Evolutionary conservation across 2,888 invertebrate genomes (phyloP), one percentile per base, ranked within the genome.

Genomic region (Chrysotoxum bicinctum): DNA sequence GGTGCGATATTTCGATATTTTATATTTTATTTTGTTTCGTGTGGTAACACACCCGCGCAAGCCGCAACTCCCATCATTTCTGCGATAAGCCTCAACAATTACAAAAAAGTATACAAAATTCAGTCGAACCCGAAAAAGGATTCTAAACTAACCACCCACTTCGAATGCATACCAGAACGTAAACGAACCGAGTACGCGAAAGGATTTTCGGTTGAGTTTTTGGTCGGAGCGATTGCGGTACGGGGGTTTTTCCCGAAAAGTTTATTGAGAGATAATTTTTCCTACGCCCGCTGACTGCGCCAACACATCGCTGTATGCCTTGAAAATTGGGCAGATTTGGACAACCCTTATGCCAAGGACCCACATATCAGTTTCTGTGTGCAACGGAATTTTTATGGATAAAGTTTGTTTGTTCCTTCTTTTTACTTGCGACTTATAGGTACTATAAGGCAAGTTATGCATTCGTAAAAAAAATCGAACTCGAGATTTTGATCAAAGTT

Each of bases 211-310:
- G 10, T 43, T n/a, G 66, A 32, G 37, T 74, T 62, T 48, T 54
- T 40, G 68, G 68, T 66, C 23, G 78, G 32, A 8, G 14, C 26
- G 16, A 43, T 52, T 58, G 54, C 16, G 62, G 40, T 7, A 30
- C 5, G 26, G 16, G 45, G 8, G 16, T 83, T 73, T 82, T 76
- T 16, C 26, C 40, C 54, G 1, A 76, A 84, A 85, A 81, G 68
- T 85, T 85, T 81, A 85, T 85, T 81, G 85, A 85, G 85, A 85
- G 76, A 85, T 85, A 85, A 85, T 81, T 81, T 85, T 77, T 69
- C 60, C 45, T 66, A 64, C 43, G 1, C 23, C 50, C 50, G 58
- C 64, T 48, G 23, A 58, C 54, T 7, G 10, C 19, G 8, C 23
- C 48, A 35, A n/a, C 3, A 9, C 35, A 4, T 19, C 4, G 45